These are phyloP conservation scores for Pelodiscus sinensis DNA, from an alignment of 2,113 vertebrate species.

Conservation along the genomic window DNA sequence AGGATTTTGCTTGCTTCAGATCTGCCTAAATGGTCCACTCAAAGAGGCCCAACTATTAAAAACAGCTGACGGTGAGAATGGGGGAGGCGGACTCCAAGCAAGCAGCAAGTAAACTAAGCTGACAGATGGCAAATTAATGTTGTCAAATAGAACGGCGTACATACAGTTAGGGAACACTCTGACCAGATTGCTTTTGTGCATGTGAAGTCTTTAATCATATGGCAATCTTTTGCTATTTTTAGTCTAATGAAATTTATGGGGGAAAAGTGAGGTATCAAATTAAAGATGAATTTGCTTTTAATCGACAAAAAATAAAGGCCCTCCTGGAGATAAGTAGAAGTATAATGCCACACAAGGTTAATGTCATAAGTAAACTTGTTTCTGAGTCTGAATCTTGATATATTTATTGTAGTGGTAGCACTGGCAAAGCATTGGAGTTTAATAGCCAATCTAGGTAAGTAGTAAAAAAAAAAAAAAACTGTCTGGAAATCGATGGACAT, in stretches of 20 bases:
- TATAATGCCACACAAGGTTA: slow-evolving; percentile 66
- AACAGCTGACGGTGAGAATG: slow-evolving; percentile 64
- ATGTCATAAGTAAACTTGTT: slow-evolving; percentile 62
- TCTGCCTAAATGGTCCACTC: slow-evolving; percentile 63
- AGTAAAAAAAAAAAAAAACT: slow-evolving; percentile 31
- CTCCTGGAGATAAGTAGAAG: slow-evolving; percentile 35
- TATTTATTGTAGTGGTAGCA: slow-evolving; percentile 60
- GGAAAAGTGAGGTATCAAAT: slow-evolving; percentile 64
- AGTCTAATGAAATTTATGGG: slow-evolving; percentile 71
- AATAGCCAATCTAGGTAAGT: slow-evolving; percentile 40
- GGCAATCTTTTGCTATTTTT: slow-evolving; percentile 70
- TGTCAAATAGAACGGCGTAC: slow-evolving; percentile 74
- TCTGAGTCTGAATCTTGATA: slow-evolving; percentile 64
- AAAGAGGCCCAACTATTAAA: slow-evolving; percentile 66
- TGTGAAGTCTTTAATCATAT: slow-evolving; percentile 71
- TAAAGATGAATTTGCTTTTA: slow-evolving; percentile 69
- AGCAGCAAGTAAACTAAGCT: slow-evolving; percentile 67
- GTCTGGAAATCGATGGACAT: slow-evolving; percentile 35
- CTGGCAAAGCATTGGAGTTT: neutral
- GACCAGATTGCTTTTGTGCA: slow-evolving; percentile 64
- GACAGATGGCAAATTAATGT: slow-evolving; percentile 76
- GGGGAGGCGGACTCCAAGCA: slow-evolving; percentile 55
- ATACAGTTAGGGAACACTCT: slow-evolving; percentile 67
- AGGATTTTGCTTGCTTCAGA: slow-evolving; percentile 64
- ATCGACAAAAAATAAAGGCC: slow-evolving; percentile 65